A percentile compares a stretch with the other conserved stretches of the same genome.
Conservation (phyloP, 2,113 vertebrate genomes). For the Budorcas taxicolor region DNA sequence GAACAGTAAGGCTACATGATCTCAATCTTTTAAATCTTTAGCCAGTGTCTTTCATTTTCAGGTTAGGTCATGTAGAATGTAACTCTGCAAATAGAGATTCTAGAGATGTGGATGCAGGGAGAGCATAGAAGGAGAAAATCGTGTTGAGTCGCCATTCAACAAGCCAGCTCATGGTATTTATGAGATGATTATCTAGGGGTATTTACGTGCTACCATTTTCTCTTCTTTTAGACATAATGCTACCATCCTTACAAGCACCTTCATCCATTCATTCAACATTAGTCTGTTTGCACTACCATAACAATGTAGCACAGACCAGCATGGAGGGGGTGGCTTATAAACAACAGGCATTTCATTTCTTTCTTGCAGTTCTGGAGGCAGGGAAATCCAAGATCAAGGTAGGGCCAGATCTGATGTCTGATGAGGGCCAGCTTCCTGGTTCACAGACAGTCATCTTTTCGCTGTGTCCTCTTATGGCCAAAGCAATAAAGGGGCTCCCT, state of each 20-base stretch:
- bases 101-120: background rate
- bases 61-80: too few relatives aligned
- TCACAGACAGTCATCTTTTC: background rate
- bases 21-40: background rate
- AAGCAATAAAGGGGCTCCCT: background rate
- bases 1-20: background rate
- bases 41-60: background rate
- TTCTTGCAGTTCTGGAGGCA: background rate
- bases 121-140: too few relatives aligned
- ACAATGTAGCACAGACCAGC: background rate
- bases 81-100: too few relatives aligned
- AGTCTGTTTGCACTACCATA: background rate
- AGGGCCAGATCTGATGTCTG: accelerated
- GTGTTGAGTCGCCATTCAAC: background rate
- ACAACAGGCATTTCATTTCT: background rate
- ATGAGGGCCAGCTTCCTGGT: background rate
- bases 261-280: background rate
- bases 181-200: background rate
- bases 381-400: background rate
- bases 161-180: background rate
- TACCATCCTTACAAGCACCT: background rate
- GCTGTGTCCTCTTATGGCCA: background rate
- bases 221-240: background rate
- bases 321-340: background rate
- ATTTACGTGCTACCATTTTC: background rate